phyloP scores from a whole-genome alignment of 2,888 invertebrate species.

The Subacronicta megacephala region DNA sequence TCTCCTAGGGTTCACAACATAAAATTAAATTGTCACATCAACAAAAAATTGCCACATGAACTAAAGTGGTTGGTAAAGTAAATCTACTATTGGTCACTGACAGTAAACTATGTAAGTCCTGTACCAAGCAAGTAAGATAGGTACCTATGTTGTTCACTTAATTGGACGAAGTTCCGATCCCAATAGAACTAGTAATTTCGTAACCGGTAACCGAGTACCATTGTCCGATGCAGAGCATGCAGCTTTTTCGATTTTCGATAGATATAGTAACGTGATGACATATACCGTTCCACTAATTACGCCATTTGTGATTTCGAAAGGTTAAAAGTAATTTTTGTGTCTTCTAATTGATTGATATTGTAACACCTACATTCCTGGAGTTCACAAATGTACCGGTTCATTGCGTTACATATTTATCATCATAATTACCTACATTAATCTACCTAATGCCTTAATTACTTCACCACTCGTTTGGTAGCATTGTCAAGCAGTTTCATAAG shows the following conservation, averaged over 20 bases:
- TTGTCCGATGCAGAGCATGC: neutral
- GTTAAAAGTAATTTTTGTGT: neutral
- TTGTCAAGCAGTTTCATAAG: slow-evolving; percentile 33
- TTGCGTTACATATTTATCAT: slow-evolving; percentile 36
- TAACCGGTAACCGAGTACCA: neutral
- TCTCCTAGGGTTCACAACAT: too few relatives aligned
- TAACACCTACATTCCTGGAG: slow-evolving; percentile 6
- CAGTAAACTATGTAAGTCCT: neutral
- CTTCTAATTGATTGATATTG: neutral
- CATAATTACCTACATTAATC: slow-evolving; percentile 18
- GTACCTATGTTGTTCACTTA: neutral
- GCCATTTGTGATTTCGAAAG: neutral
- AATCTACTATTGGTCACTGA: neutral
- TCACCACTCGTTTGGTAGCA: slow-evolving; percentile 23
- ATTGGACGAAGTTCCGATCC: neutral
- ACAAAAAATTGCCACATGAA: too few relatives aligned
- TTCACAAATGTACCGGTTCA: slow-evolving; percentile 18
- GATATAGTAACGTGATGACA: too few relatives aligned
- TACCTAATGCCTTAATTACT: slow-evolving; percentile 31
- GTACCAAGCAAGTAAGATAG: too few relatives aligned
- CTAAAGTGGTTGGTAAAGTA: too few relatives aligned
- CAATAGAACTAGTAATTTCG: neutral
- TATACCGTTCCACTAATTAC: neutral
- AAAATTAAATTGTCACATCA: too few relatives aligned
- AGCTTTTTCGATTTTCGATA: too few relatives aligned